phyloP scores from a whole-genome alignment of 2,797 vertebrate species.

The Salmo trutta region DNA sequence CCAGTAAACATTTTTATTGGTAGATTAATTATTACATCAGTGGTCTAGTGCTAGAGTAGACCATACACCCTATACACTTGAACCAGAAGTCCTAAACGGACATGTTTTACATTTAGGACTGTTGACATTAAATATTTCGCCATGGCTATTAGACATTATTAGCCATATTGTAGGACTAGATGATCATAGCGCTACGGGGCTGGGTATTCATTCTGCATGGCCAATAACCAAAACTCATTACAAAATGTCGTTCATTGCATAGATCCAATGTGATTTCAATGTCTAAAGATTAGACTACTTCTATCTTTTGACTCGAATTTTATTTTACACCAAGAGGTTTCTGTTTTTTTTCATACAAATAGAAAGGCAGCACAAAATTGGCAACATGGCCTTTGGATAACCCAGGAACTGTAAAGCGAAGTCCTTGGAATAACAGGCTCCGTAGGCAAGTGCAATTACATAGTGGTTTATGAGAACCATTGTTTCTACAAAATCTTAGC shows the following conservation, averaged over 20 bases:
- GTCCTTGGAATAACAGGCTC: no score
- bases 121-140: neutral
- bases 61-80: neutral
- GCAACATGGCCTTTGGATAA: no score
- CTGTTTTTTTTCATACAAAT: no score
- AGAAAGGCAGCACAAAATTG: no score
- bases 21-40: constrained; percentile 62
- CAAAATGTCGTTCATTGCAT: neutral
- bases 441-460: neutral
- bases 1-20: constrained; percentile 57
- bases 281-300: no score
- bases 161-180: neutral
- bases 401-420: no score
- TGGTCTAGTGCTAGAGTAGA: neutral
- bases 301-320: no score
- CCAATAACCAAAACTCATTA: neutral
- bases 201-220: neutral
- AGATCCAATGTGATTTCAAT: neutral
- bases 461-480: neutral
- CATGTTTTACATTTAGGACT: neutral
- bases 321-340: no score
- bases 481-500: neutral
- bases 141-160: neutral
- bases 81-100: neutral
- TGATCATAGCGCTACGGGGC: neutral